Evolutionary conservation across 2,113 vertebrate genomes (phyloP), one percentile per base, ranked within the genome.

Genomic region (Labeo catla): DNA sequence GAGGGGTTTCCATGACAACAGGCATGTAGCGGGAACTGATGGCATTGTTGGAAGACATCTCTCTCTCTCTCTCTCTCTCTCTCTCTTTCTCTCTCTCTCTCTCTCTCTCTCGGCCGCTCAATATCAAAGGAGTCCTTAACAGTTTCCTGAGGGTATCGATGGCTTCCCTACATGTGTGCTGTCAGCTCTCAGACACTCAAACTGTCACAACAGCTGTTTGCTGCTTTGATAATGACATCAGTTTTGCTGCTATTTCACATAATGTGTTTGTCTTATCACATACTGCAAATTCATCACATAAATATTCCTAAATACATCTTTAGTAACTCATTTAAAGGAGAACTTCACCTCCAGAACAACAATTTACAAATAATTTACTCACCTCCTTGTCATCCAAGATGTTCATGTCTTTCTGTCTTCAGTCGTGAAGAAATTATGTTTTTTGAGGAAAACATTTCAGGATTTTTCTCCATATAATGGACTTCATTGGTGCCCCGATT

Each of bases 1-100:
- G 89, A 91, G 88, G 88, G 87, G 92, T 94, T 92, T 88, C 94
- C 91, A 95, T 94, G 93, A 91, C 92, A 93, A 95, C 94, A 90
- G 43, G 70, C 83, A 84, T 89, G 88, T 86, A 86, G 83, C 57
- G 23, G 90, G 86, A 89, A 89, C 89, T 90, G 89, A 80, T 90
- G 73, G 91, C 90, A 90, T 91, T 59, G 74, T 86, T 90, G 74
- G 88, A 83, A 81, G 86, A 80, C 50, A 6, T 68, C 91, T 86
- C 86, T 89, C 81, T 73, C 87, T 84, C 85, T 82, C 84, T 77
- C 89, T 86, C 84, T 86, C 83, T 83, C 76, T 73, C 54, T 86
- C 66, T 84, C 78, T 91, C 39, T 68, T 2, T 21, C 19, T 59
- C 79, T 36, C n/a, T 85, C 45, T 3, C 9, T 49, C 54, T 21